These are phyloP conservation scores for Barypeithes pellucidus DNA, from an alignment of 2,888 invertebrate genomes.

Conservation along the genomic window DNA sequence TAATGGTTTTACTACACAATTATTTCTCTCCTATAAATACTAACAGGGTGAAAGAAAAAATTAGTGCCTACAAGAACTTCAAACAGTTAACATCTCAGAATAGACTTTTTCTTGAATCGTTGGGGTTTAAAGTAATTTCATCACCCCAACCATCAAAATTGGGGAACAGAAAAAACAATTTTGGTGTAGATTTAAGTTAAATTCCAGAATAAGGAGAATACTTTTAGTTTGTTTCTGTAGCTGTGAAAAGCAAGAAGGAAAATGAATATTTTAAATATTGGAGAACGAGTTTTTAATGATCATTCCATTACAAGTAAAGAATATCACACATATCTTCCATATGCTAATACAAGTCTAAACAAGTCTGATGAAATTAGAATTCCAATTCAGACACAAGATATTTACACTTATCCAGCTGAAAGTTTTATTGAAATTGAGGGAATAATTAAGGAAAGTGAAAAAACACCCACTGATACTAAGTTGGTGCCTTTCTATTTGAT, in stretches of 20 bases:
- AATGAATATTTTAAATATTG: constrained; percentile 54
- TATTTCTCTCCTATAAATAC: neutral
- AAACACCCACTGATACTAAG: neutral
- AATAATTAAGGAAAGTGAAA: constrained; percentile 38
- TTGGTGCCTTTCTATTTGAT: constrained; percentile 40
- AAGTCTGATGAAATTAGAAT: constrained; percentile 62
- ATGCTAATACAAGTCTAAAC: constrained; percentile 53
- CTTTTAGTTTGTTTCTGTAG: neutral
- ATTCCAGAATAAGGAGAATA: neutral
- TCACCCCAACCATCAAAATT: no score
- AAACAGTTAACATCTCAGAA: constrained; percentile 11
- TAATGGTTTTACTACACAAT: neutral
- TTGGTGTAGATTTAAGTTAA: constrained; percentile 1
- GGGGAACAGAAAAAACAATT: no score
- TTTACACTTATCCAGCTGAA: constrained; percentile 58
- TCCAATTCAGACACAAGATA: constrained; percentile 59
- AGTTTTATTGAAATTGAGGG: constrained; percentile 57
- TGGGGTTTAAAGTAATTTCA: constrained; percentile 10
- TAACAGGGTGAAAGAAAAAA: no score
- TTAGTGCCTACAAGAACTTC: neutral
- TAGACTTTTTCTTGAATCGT: neutral
- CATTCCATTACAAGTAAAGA: constrained; percentile 56
- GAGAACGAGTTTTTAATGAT: constrained; percentile 51
- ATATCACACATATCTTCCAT: constrained; percentile 60
- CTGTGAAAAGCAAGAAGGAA: neutral